Percentiles rank a stretch among this genome's conserved stretches.
phyloP scores from a whole-genome alignment of 2,113 vertebrate genomes.

The Xiphophorus maculatus region DNA sequence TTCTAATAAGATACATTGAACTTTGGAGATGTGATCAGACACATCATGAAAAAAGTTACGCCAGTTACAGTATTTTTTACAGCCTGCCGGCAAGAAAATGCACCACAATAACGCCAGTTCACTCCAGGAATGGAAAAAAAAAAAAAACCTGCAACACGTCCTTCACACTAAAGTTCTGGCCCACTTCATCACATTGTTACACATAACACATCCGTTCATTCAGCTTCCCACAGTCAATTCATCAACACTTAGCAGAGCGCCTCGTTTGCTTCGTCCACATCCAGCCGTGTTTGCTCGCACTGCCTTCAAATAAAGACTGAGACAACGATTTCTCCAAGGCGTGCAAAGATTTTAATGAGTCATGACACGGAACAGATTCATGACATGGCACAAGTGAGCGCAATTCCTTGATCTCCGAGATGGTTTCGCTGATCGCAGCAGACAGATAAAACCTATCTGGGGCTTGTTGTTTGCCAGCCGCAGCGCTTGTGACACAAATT shows the following conservation, averaged over 20 bases:
- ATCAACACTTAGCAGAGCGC: conserved; percentile 14
- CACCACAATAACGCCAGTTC: conserved; percentile 59
- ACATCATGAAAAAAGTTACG: no score
- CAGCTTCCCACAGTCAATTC: conserved; percentile 46
- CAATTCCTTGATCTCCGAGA: conserved; percentile 26
- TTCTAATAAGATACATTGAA: no score
- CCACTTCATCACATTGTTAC: conserved; percentile 34
- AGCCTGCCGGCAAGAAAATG: not conserved
- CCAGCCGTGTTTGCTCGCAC: conserved; percentile 27
- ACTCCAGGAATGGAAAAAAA: conserved; percentile 74
- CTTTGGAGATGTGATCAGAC: no score
- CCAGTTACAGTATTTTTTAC: no score
- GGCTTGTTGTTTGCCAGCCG: conserved; percentile 46
- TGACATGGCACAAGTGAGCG: conserved; percentile 1
- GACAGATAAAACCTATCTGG: conserved; percentile 45
- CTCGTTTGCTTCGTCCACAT: conserved; percentile 20
- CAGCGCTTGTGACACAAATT: conserved; percentile 45
- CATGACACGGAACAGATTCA: not conserved
- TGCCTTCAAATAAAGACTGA: not conserved
- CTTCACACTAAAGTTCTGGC: conserved; percentile 35
- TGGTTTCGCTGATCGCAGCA: conserved; percentile 29
- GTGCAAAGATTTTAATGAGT: not conserved
- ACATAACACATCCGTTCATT: conserved; percentile 75
- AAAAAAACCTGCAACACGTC: conserved; percentile 64
- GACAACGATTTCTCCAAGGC: conserved; percentile 7